Conservation (phyloP, 2,113 vertebrate genomes). For the Thermophis baileyi region DNA sequence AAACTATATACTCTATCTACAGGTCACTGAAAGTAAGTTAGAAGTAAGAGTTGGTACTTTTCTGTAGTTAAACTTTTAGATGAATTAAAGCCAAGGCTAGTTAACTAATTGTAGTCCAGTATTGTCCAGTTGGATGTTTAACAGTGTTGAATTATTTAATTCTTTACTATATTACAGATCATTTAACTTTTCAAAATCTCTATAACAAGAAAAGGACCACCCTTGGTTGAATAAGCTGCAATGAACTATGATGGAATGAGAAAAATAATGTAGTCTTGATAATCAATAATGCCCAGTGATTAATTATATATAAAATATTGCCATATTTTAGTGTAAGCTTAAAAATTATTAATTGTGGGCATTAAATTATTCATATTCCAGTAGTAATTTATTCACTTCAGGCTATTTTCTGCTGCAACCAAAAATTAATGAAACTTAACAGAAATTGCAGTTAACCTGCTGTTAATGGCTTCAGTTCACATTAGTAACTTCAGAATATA, state of each 20-base stretch:
- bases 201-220: conserved; percentile 7
- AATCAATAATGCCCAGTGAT: neutral
- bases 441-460: neutral
- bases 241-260: neutral
- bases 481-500: neutral
- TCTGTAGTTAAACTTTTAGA: conserved; percentile 23
- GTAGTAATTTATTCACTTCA: conserved; percentile 12
- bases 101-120: neutral
- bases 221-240: neutral
- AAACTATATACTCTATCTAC: neutral
- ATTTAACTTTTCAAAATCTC: neutral
- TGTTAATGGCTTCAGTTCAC: neutral
- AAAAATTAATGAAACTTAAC: conserved; percentile 2
- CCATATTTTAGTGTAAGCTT: neutral
- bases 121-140: neutral
- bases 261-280: neutral
- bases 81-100: neutral
- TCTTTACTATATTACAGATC: conserved; percentile 6
- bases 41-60: neutral
- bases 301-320: conserved; percentile 8
- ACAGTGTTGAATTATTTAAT: neutral
- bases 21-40: conserved; percentile 38
- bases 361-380: neutral
- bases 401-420: neutral
- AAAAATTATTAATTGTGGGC: conserved; percentile 19